Percentiles rank a stretch among this genome's conserved stretches.
Conservation (phyloP, 64 coral and sea anemone genomes). For the Dendrophyllia cribrosa region DNA sequence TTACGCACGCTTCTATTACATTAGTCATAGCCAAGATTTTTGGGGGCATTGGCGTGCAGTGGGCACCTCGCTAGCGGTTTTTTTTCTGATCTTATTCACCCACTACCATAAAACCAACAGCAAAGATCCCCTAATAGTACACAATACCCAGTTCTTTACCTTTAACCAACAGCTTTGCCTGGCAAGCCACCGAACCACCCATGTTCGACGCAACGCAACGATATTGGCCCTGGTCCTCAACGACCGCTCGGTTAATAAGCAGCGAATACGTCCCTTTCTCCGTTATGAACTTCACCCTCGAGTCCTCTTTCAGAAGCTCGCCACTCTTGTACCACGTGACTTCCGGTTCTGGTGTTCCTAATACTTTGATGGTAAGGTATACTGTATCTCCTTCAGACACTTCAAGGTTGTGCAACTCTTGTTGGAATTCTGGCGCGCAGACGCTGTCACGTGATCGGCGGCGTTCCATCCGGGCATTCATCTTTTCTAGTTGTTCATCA, state of each 20-base stretch:
- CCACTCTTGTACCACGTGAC: constrained; percentile 92
- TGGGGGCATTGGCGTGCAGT: no score
- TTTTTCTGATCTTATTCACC: no score
- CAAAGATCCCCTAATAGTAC: no score
- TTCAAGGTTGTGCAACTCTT: constrained; percentile 86
- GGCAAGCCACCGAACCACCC: constrained; percentile 77
- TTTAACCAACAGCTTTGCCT: constrained; percentile 84
- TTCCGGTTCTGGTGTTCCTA: constrained; percentile 87
- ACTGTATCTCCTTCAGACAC: constrained; percentile 77
- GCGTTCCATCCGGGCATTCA: constrained; percentile 43
- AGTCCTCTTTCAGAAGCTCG: constrained; percentile 71
- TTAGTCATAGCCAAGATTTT: no score
- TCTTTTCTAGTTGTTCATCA: constrained; percentile 34
- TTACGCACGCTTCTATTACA: no score
- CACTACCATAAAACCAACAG: no score
- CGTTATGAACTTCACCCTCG: constrained; percentile 77
- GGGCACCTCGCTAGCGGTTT: no score
- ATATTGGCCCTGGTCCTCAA: constrained; percentile 84
- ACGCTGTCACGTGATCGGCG: constrained; percentile 80
- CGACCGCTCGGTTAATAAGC: constrained; percentile 68
- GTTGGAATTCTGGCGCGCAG: constrained; percentile 67
- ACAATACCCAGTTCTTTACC: constrained; percentile 29
- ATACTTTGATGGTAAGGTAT: constrained; percentile 76
- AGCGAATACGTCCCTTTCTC: constrained; percentile 76
- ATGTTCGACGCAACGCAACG: constrained; percentile 78